These are phyloP conservation scores for Macrosiphum euphorbiae DNA, from an alignment of 2,888 invertebrate species.

Conservation along the genomic window DNA sequence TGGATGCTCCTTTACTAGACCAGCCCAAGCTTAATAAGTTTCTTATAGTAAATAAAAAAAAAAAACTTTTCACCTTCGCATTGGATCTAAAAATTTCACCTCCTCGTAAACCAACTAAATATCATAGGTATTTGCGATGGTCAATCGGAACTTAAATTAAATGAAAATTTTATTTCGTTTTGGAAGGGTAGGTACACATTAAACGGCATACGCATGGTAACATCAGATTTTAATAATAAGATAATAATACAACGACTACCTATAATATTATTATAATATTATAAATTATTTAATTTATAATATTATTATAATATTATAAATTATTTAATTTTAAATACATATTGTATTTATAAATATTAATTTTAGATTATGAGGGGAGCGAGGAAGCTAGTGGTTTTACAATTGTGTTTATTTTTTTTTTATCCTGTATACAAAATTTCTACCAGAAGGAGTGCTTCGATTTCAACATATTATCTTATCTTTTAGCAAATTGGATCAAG, in stretches of 20 bases:
- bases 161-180: not conserved
- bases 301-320: not conserved
- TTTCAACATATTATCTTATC: too few species aligned
- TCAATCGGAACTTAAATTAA: not conserved
- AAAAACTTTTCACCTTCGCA: constrained; percentile 33
- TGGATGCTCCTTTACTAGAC: constrained; percentile 35
- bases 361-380: too few species aligned
- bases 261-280: too few species aligned
- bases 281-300: not conserved
- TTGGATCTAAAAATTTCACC: constrained; percentile 1
- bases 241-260: not conserved
- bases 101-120: not conserved
- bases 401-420: too few species aligned
- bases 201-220: not conserved
- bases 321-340: too few species aligned
- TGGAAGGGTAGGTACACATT: not conserved
- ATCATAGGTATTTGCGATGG: not conserved
- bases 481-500: too few species aligned
- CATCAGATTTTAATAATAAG: not conserved
- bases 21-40: constrained; percentile 38
- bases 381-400: too few species aligned
- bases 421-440: too few species aligned
- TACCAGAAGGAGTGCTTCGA: too few species aligned
- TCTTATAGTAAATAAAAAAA: constrained; percentile 54
- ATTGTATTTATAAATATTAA: too few species aligned